Evolutionary conservation across 2,113 vertebrate genomes (phyloP), one percentile per base, ranked within the genome.

Genomic region (Anarrhichthys ocellatus): DNA sequence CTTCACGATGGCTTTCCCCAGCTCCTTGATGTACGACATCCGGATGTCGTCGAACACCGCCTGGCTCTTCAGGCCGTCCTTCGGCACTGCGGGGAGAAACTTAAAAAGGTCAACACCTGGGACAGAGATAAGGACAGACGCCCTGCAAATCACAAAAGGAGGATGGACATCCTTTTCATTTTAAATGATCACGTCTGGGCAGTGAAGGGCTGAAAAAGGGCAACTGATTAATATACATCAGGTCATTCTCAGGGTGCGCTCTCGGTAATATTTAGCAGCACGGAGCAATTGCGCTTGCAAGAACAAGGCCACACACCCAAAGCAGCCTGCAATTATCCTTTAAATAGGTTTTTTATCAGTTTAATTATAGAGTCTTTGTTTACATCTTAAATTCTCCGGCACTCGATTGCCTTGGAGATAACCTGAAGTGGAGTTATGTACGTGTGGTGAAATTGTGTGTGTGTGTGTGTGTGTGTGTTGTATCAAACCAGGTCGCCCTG

Each of bases 1-100:
- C 93, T 98, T 98, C 89, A 99, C 98, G 1, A 99, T 99, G 94
- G 98, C 98, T 94, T 98, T 99, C 46, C 98, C 98, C 87, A 99
- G 95, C 93, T 99, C 98, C 92, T 99, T 99, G 78, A 99, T 99
- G 94, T 99, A 99, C 0, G 97, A 98, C 97, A 99, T 99, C 36
- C 98, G 96, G 18, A 99, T 97, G 92, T 99, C 98, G 78, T 99
- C 98, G 48, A 99, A 99, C 80, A 98, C 91, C 2, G 96, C 91
- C 81, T 99, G 97, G 86, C 98, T 99, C 95, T 97, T 99, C 93
- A 99, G 91, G 78, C 98, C 98, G 1, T 99, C 98, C 88, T 98
- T 98, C 69, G 98, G 98, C 95, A 99, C 98, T 99, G 92, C 59
- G 64, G 73, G 32, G 54, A 73, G 76, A 66, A 2, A 67, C 3